These are phyloP conservation scores for Australoheros scitulus DNA, from an alignment of 2,113 vertebrate genomes.

Conservation along the genomic window DNA sequence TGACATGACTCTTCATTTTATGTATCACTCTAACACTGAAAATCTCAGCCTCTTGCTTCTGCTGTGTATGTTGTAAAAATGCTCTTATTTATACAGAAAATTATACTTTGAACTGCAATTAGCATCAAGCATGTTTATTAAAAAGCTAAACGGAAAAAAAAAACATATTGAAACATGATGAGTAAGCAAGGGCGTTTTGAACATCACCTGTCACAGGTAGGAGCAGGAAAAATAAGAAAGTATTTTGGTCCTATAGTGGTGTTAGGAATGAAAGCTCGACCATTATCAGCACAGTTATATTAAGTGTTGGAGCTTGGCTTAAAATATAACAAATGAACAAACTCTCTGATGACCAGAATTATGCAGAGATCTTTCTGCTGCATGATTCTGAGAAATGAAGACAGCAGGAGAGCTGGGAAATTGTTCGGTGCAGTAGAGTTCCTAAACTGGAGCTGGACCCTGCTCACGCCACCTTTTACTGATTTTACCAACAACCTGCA, in stretches of 20 bases:
- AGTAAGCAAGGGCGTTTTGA: too few species aligned
- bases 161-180: too few species aligned
- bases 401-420: background rate
- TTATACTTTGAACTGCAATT: background rate
- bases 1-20: background rate
- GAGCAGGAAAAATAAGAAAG: too few species aligned
- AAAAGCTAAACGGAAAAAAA: background rate
- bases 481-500: background rate
- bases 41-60: too few species aligned
- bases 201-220: too few species aligned
- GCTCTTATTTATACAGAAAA: background rate
- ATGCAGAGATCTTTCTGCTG: background rate
- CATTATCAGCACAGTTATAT: background rate
- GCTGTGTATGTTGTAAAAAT: background rate
- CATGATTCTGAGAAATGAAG: background rate
- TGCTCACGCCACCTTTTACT: background rate
- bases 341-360: background rate
- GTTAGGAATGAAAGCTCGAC: background rate
- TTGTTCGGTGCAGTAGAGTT: background rate
- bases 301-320: background rate
- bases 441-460: background rate
- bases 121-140: background rate
- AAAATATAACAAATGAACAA: background rate
- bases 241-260: too few species aligned
- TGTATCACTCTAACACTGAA: background rate